Percentiles rank a stretch among this genome's conserved stretches.
These are phyloP conservation scores for Eupsilia transversa DNA, from an alignment of 2,888 invertebrate genomes.

Conservation along the genomic window DNA sequence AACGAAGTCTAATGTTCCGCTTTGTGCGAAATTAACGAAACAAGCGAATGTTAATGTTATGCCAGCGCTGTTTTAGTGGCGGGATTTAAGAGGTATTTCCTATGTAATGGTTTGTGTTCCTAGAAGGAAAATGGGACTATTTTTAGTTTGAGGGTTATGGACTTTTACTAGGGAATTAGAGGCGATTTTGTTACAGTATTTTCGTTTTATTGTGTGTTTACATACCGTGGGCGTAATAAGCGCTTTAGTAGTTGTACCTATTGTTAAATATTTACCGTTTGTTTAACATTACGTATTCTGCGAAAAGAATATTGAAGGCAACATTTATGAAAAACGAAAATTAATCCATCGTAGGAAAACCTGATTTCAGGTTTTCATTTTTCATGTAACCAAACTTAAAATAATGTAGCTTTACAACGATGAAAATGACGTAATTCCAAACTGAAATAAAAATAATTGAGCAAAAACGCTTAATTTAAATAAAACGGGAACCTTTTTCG, in stretches of 20 bases:
- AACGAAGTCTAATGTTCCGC: conserved; percentile 78
- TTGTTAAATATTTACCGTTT: neutral
- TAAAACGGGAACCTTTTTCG: conserved; percentile 66
- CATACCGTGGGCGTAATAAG: neutral
- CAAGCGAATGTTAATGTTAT: conserved; percentile 74
- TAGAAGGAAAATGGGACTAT: conserved; percentile 47
- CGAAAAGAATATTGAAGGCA: neutral
- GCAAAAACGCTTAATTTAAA: conserved; percentile 62
- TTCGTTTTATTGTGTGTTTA: conserved; percentile 27
- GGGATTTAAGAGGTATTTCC: conserved; percentile 65
- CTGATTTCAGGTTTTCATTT: neutral
- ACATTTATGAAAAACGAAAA: neutral
- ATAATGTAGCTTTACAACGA: neutral
- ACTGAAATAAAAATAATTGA: conserved; percentile 48
- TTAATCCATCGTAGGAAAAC: neutral
- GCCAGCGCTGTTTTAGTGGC: conserved; percentile 59
- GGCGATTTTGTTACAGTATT: conserved; percentile 15
- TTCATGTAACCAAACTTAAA: neutral
- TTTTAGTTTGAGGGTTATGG: conserved; percentile 58
- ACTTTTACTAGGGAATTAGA: conserved; percentile 11
- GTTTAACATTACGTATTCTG: neutral
- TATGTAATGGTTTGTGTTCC: conserved; percentile 53
- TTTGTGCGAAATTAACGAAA: conserved; percentile 80
- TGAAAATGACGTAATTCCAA: neutral
- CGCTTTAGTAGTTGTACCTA: neutral